Evolutionary conservation across 2,888 invertebrate genomes (phyloP), one percentile per base, ranked within the genome.

Genomic region (Xylota sylvarum): DNA sequence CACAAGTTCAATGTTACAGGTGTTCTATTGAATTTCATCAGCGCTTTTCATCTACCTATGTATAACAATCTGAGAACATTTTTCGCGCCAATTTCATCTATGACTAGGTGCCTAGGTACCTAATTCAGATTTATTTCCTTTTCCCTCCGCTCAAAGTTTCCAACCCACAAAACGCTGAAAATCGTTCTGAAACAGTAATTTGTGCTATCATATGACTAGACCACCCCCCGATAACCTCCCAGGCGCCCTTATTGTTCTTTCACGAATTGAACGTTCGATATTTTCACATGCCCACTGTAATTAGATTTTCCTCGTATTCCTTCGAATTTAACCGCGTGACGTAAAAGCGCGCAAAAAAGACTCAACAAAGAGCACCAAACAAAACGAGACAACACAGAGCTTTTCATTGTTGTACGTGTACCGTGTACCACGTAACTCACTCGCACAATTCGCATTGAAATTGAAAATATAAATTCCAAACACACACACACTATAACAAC

Each of bases 251-350:
- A 32, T 37, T 35, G 50, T 56, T 52, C 37, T 50, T 50, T 32
- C 64, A 64, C 58, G 48, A 62, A 67, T 5, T 23, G 5, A 65
- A 43, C 43, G 64, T 73, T 80, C 50, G 65, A 80, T 50, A 62
- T 72, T 65, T 72, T 72, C 79, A 73, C 72, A 73, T 65, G 58
- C 58, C 37, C 64, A 73, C 65, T 46, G 70, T 80, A 76, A 74
- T 85, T 78, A 73, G 67, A 32, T 67, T 72, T 85, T 80, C 40
- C 40, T 67, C 43, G 74, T 60, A 65, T 46, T 70, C 40, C 30
- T 14, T 62, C 27, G 5, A 77, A 72, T 78, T 67, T 27, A 9
- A 62, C 30, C 62, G 35, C 69, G 76, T 85, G 80, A 85, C 85
- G 84, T 72, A 64, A 73, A 79, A 60, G 46, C 27, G 10, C 37